These are phyloP conservation scores for Trachelus iudaicus DNA, from an alignment of 2,888 invertebrate species.

Conservation along the genomic window DNA sequence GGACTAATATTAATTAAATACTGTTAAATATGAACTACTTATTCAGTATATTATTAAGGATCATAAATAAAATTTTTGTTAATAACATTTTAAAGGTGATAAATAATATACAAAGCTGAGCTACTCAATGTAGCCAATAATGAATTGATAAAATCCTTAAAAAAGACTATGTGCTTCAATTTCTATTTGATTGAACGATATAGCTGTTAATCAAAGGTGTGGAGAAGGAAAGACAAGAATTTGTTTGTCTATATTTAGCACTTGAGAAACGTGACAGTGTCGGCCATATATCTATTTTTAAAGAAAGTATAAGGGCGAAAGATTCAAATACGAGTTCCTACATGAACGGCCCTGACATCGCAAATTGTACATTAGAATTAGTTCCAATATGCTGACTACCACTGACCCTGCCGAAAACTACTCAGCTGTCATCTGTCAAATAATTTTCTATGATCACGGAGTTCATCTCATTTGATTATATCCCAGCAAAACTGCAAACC, in stretches of 20 bases:
- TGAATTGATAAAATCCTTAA: neutral
- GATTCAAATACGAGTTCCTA: neutral
- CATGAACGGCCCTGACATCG: neutral
- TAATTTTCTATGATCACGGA: slow-evolving; percentile 10
- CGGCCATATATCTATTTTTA: neutral
- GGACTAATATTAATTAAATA: neutral
- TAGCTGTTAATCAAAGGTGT: neutral
- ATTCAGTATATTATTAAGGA: neutral
- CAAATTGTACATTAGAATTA: neutral
- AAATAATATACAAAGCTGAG: neutral
- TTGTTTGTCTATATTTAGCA: neutral
- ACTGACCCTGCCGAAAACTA: neutral
- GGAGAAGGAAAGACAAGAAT: neutral
- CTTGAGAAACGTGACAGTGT: neutral
- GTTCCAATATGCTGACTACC: neutral
- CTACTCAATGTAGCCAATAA: neutral
- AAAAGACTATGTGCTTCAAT: neutral
- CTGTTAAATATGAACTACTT: neutral
- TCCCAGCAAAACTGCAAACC: neutral
- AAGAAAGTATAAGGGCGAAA: neutral
- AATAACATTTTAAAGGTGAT: neutral
- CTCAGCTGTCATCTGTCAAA: neutral
- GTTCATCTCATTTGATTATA: neutral
- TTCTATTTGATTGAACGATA: neutral
- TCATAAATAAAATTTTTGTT: neutral